phyloP scores from a whole-genome alignment of 2,888 invertebrate genomes.

The Hirtodrosophila histrioides region DNA sequence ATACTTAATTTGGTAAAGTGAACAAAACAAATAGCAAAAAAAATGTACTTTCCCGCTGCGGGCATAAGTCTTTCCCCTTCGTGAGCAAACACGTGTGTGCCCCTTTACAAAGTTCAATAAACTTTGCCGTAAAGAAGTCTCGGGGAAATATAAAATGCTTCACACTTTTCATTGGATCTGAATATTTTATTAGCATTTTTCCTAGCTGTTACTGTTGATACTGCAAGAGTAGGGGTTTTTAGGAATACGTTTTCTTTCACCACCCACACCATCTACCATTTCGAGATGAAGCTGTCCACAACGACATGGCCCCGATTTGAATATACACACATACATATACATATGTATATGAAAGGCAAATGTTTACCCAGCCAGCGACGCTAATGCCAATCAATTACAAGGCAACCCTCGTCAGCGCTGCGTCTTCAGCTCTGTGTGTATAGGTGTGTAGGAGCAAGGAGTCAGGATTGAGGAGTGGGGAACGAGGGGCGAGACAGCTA shows the following conservation, averaged over 20 bases:
- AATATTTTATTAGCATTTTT: conserved; percentile 45
- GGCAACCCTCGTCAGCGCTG: background rate
- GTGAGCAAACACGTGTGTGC: conserved; percentile 7
- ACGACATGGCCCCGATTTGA: conserved; percentile 20
- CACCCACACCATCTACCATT: background rate
- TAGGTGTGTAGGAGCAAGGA: background rate
- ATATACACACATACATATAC: no score
- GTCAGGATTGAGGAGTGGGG: background rate
- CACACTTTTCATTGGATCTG: conserved; percentile 11
- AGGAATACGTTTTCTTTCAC: no score
- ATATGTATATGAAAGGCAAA: conserved; percentile 20
- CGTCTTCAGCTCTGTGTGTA: no score
- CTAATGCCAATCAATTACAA: conserved; percentile 60
- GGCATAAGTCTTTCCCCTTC: no score
- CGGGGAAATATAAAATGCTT: conserved; percentile 3
- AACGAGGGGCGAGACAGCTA: background rate
- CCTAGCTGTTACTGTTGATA: background rate
- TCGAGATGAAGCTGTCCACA: conserved; percentile 32
- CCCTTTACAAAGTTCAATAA: conserved; percentile 44
- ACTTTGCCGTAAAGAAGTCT: conserved; percentile 29
- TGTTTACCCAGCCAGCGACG: conserved; percentile 42
- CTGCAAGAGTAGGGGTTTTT: no score
- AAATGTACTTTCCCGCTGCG: no score
- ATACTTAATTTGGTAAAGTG: no score
- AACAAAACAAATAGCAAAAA: no score